phyloP scores from a whole-genome alignment of 64 coral and sea anemone species.

The Stylophora pistillata region DNA sequence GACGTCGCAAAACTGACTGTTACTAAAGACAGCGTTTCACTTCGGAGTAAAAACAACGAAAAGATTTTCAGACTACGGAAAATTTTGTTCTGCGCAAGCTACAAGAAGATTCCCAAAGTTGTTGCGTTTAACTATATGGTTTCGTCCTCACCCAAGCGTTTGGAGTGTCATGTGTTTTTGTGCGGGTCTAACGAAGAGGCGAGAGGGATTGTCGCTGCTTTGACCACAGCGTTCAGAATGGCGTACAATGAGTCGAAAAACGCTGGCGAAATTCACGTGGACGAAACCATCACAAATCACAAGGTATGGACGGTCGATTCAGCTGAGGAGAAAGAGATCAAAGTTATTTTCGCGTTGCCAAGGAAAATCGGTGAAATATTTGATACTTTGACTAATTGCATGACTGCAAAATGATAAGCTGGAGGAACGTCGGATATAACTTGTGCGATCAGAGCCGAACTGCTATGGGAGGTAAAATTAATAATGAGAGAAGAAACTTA shows the following conservation, averaged over 20 bases:
- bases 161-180: conserved; percentile 57
- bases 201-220: conserved; percentile 35
- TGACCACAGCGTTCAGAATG: conserved; percentile 44
- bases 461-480: not conserved
- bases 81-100: conserved; percentile 64
- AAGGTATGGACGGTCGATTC: conserved; percentile 24
- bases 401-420: not conserved
- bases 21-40: conserved; percentile 14
- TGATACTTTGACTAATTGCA: conserved; percentile 31
- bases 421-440: not conserved
- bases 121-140: conserved; percentile 58
- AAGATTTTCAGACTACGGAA: conserved; percentile 36
- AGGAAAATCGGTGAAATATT: conserved; percentile 34
- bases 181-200: conserved; percentile 37
- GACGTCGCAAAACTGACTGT: not conserved
- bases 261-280: not conserved
- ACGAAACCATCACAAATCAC: not conserved
- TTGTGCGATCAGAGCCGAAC: too few species aligned
- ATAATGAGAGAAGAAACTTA: not conserved
- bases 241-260: conserved; percentile 23
- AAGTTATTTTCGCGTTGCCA: conserved; percentile 14
- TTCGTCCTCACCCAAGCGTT: not conserved
- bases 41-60: conserved; percentile 24
- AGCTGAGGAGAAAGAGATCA: conserved; percentile 38
- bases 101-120: conserved; percentile 68